Conservation (phyloP, 1,140 invertebrate species). For the Brachionus koreanus region DNA sequence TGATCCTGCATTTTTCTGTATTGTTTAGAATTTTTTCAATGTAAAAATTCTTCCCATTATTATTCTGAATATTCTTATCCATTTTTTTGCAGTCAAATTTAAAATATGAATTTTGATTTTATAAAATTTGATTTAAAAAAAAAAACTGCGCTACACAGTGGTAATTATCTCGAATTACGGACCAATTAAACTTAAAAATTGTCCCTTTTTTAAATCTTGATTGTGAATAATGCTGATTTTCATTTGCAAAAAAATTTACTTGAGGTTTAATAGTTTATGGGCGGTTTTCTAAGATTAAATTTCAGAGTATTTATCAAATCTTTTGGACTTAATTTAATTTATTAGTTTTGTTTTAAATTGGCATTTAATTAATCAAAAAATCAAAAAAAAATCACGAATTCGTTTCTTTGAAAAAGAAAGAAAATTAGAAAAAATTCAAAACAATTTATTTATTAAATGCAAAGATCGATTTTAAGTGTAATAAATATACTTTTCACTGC, state of each 20-base stretch:
- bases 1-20: not conserved
- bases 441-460: not conserved
- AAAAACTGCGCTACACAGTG: not conserved
- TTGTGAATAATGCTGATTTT: constrained; percentile 14
- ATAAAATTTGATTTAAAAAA: not conserved
- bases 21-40: not conserved
- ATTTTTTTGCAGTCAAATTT: not conserved
- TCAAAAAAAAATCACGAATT: constrained; percentile 2
- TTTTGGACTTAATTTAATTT: constrained; percentile 17
- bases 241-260: not conserved
- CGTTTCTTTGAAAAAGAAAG: not conserved
- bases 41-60: not conserved
- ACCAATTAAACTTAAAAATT: constrained; percentile 18
- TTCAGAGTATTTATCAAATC: constrained; percentile 20
- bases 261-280: not conserved
- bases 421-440: not conserved
- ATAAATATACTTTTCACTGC: not conserved
- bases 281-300: not conserved
- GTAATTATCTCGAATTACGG: constrained; percentile 24
- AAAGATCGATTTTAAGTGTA: not conserved
- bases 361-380: constrained; percentile 31
- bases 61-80: not conserved
- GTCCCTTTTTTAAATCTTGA: not conserved
- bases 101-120: not conserved
- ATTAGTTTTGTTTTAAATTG: constrained; percentile 17